phyloP scores from a whole-genome alignment of 2,797 vertebrate genomes.

The Ctenopoma kingsleyae region DNA sequence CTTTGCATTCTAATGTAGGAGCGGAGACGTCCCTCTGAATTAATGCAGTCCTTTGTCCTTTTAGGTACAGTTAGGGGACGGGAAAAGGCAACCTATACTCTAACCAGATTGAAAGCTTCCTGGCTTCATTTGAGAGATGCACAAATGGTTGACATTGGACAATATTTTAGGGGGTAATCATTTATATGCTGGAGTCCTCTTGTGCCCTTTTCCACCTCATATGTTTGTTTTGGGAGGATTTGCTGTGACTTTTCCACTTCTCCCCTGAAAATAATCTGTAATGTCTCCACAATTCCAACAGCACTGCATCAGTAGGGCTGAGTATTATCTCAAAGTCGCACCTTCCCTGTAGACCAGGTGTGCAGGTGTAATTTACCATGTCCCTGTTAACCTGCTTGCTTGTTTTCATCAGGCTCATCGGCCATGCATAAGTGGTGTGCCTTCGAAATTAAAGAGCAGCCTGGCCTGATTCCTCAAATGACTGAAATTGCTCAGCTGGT shows the following conservation, averaged over 20 bases:
- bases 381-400: slow-evolving; percentile 73
- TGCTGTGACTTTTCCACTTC: slow-evolving; percentile 38
- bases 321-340: slow-evolving; percentile 69
- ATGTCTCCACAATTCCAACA: slow-evolving; percentile 16
- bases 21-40: slow-evolving; percentile 52
- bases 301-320: background rate
- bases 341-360: slow-evolving; percentile 72
- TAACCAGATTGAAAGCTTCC: slow-evolving; percentile 44
- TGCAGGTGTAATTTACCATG: slow-evolving; percentile 74
- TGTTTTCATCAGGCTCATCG: slow-evolving; percentile 74
- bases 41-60: slow-evolving; percentile 64
- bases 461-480: slow-evolving; percentile 68
- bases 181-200: slow-evolving; percentile 52
- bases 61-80: slow-evolving; percentile 52
- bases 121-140: slow-evolving; percentile 40
- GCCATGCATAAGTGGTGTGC: slow-evolving; percentile 60
- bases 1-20: slow-evolving; percentile 61
- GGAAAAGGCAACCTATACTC: slow-evolving; percentile 39
- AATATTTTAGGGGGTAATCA: slow-evolving; percentile 35
- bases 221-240: slow-evolving; percentile 52
- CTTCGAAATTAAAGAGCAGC: slow-evolving; percentile 65
- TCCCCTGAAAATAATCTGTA: slow-evolving; percentile 52
- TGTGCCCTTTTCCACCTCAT: slow-evolving; percentile 30
- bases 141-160: slow-evolving; percentile 43
- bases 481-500: slow-evolving; percentile 52